Evolutionary conservation across 2,797 vertebrate genomes (phyloP).

Genomic region (Leptodactylus fallax): DNA sequence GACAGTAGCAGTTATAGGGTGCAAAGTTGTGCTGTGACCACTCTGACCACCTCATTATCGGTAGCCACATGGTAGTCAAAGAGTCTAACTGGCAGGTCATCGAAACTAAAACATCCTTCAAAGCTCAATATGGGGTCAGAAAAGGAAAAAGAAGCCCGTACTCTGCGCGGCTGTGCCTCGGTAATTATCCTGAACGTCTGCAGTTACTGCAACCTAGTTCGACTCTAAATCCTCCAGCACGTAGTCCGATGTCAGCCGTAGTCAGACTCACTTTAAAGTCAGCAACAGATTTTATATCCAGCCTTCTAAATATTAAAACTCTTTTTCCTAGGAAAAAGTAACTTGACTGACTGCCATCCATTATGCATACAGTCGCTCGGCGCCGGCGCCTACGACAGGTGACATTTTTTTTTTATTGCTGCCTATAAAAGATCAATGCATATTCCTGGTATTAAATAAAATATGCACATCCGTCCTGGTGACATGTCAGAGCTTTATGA

Average conservation of each 20-base stretch:
- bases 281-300: background rate
- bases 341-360: constrained; percentile 17
- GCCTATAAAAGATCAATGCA: constrained; percentile 24
- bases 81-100: background rate
- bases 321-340: background rate
- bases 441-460: constrained; percentile 42
- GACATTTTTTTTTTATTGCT: constrained; percentile 8
- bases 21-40: no score
- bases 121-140: background rate
- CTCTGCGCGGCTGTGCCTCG: background rate
- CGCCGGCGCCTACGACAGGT: background rate
- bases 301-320: constrained; percentile 21
- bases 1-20: no score
- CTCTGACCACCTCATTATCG: no score
- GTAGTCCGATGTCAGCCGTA: background rate
- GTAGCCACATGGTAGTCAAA: background rate
- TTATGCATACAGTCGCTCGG: background rate
- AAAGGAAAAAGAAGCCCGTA: background rate
- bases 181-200: background rate
- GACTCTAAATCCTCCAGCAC: background rate
- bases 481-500: background rate
- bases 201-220: no score
- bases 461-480: background rate
- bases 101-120: background rate
- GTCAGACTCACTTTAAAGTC: background rate